Conservation (phyloP, 2,888 invertebrate genomes). For the Tipula helvola region DNA sequence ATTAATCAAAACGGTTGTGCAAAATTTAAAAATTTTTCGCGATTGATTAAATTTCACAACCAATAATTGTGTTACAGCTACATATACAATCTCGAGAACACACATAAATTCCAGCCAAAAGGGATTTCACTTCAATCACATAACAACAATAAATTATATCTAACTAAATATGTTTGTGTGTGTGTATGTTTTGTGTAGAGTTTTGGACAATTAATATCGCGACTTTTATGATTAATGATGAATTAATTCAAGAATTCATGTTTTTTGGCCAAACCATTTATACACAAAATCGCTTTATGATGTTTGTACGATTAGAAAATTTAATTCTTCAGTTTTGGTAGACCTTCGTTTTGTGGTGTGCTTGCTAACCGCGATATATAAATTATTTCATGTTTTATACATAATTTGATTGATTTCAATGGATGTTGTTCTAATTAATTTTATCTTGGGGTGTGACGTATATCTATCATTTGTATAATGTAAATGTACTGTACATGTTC, state of each 20-base stretch:
- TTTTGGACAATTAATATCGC: neutral
- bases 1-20: neutral
- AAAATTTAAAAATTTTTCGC: neutral
- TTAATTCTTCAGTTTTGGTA: neutral
- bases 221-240: neutral
- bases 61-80: too few species aligned
- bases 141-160: neutral
- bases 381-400: neutral
- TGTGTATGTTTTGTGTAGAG: neutral
- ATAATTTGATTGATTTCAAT: neutral
- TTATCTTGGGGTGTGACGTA: neutral
- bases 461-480: neutral
- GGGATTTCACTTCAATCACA: neutral
- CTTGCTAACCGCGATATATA: neutral
- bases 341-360: neutral
- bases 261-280: neutral
- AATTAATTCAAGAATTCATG: neutral
- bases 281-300: neutral
- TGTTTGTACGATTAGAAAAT: neutral
- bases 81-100: neutral
- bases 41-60: neutral
- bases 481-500: neutral
- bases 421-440: neutral
- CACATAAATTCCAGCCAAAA: neutral
- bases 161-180: neutral